These are phyloP conservation scores for Albula goreensis DNA, from an alignment of 2,113 vertebrate genomes.

Conservation along the genomic window DNA sequence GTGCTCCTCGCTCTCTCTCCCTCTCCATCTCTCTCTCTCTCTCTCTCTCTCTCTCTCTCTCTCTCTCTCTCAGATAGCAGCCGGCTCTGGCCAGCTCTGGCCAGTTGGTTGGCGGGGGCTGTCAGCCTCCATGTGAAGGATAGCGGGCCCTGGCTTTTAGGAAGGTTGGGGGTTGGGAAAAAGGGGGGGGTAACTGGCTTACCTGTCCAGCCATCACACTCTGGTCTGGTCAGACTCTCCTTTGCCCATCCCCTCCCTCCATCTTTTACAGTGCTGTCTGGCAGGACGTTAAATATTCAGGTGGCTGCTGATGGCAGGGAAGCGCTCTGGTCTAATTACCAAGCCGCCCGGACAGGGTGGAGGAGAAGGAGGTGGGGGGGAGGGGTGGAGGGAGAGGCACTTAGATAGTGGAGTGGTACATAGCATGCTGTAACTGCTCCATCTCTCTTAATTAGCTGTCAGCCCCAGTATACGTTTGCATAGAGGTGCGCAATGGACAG, in stretches of 20 bases:
- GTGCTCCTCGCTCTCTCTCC: constrained; percentile 34
- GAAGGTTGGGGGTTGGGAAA: neutral
- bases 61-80: constrained; percentile 52
- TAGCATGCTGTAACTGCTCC: constrained; percentile 9
- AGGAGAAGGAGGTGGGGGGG: neutral
- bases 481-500: neutral
- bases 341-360: neutral
- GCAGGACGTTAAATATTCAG: constrained; percentile 27
- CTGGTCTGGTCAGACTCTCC: neutral
- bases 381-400: neutral
- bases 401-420: neutral
- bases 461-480: neutral
- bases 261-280: neutral
- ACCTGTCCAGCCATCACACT: constrained; percentile 1
- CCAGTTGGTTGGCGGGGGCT: neutral
- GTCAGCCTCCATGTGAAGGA: neutral
- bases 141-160: neutral
- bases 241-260: neutral
- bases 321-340: constrained; percentile 11
- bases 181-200: neutral
- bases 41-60: neutral
- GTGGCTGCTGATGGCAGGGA: constrained; percentile 3
- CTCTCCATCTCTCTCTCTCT: constrained; percentile 13
- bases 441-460: constrained; percentile 7
- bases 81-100: constrained; percentile 15